Evolutionary conservation across 2,888 invertebrate genomes (phyloP).

Genomic region (Hirtodrosophila duncani): DNA sequence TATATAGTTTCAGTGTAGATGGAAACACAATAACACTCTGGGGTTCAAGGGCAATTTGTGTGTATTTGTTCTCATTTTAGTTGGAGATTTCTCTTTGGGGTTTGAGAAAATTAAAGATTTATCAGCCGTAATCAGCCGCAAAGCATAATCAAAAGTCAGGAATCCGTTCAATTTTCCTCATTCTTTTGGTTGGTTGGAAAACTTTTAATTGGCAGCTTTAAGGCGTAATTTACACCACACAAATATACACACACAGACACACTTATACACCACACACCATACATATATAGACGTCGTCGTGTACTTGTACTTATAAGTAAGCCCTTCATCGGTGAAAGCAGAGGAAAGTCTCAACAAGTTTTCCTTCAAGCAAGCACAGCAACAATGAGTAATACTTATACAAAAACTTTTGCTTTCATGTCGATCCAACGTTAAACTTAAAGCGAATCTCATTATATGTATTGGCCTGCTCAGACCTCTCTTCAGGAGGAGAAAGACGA

Average conservation of each 20-base stretch:
- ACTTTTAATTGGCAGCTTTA: conserved; percentile 70
- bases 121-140: conserved; percentile 33
- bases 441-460: too few relatives aligned
- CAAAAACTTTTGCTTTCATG: conserved; percentile 66
- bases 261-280: conserved; percentile 10
- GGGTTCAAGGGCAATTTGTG: too few relatives aligned
- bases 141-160: conserved; percentile 3
- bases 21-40: too few relatives aligned
- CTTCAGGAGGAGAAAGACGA: too few relatives aligned
- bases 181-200: conserved; percentile 29
- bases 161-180: conserved; percentile 9
- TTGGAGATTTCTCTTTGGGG: conserved; percentile 3
- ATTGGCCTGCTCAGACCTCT: too few relatives aligned
- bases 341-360: conserved; percentile 41
- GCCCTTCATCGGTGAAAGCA: conserved; percentile 56
- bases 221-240: conserved; percentile 45
- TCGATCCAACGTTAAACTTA: conserved; percentile 30
- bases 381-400: conserved; percentile 3
- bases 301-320: conserved; percentile 29
- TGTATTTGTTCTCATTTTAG: not conserved
- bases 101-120: conserved; percentile 49
- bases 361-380: conserved; percentile 9
- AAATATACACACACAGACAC: conserved; percentile 20
- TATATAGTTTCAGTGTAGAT: too few relatives aligned
- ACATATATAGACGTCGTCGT: too few relatives aligned